Conservation (phyloP, 2,797 vertebrate genomes). For the Decapterus maruadsi region DNA sequence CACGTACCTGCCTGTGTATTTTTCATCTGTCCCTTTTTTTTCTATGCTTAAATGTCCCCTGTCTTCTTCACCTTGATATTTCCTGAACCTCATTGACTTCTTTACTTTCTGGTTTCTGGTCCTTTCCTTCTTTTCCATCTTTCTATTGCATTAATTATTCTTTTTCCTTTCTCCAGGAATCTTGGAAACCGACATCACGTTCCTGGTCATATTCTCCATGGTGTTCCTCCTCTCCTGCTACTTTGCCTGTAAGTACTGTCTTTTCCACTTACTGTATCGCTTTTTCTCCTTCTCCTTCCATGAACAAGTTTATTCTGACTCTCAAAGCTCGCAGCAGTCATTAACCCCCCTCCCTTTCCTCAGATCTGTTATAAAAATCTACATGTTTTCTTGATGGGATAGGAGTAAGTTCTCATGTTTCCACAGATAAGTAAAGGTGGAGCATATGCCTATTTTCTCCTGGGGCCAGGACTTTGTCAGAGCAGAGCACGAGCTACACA, state of each 20-base stretch:
- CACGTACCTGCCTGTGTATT: conserved; percentile 19
- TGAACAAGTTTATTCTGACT: conserved; percentile 30
- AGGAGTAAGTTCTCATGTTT: conserved; percentile 75
- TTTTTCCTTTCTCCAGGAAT: conserved; percentile 84
- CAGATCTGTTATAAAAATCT: conserved; percentile 50
- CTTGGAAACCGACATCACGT: conserved; percentile 95
- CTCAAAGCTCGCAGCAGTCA: conserved; percentile 27
- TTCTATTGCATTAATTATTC: conserved; percentile 29
- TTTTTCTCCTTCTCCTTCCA: background rate
- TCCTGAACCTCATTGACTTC: conserved; percentile 16
- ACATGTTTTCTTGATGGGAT: conserved; percentile 69
- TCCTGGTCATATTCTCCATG: conserved; percentile 91
- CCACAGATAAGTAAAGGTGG: conserved; percentile 48
- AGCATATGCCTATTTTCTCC: conserved; percentile 30
- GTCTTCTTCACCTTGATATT: conserved; percentile 24
- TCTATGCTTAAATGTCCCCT: background rate
- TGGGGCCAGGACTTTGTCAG: conserved; percentile 25
- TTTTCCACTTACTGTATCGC: conserved; percentile 55
- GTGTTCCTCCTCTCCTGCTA: conserved; percentile 94
- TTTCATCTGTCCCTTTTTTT: conserved; percentile 3
- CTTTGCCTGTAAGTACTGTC: conserved; percentile 91
- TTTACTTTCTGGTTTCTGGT: conserved; percentile 5
- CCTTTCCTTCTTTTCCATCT: background rate
- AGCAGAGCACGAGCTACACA: background rate
- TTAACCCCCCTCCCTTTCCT: conserved; percentile 28